phyloP scores from a whole-genome alignment of 2,797 vertebrate species.

The Gymnothorax reevesii region DNA sequence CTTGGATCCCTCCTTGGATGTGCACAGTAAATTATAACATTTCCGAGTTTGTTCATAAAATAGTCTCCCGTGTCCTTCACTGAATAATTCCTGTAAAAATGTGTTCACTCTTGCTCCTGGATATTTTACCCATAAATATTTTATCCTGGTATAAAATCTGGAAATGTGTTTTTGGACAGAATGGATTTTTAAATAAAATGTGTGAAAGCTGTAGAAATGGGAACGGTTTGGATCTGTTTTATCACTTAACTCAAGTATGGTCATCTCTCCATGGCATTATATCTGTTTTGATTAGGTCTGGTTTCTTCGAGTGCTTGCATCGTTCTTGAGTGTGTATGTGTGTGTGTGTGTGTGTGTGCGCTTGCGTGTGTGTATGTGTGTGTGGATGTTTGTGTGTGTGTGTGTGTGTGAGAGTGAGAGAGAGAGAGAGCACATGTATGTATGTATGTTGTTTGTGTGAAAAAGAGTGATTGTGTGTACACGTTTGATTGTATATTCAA shows the following conservation, averaged over 20 bases:
- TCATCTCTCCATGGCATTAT: neutral
- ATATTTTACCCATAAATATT: neutral
- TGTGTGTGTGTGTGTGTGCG: neutral
- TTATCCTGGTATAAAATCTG: neutral
- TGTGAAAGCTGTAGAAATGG: neutral
- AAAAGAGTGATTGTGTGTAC: neutral
- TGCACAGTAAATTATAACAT: neutral
- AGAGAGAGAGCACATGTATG: no score
- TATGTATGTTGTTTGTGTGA: no score
- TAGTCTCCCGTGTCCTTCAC: neutral
- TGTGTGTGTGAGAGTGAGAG: neutral
- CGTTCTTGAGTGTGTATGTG: neutral
- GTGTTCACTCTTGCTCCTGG: neutral
- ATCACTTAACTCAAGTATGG: neutral
- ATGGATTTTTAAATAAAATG: neutral
- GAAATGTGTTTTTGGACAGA: neutral
- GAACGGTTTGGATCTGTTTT: neutral
- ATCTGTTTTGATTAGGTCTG: neutral
- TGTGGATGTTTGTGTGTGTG: slow-evolving; percentile 19
- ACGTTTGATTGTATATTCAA: neutral
- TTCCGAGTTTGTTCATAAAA: neutral
- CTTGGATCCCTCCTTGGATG: neutral
- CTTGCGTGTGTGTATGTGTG: neutral
- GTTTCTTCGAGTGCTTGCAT: neutral
- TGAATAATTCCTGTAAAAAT: neutral